Evolutionary conservation across 2,113 vertebrate species (phyloP).

Genomic region (Taxidea taxus): DNA sequence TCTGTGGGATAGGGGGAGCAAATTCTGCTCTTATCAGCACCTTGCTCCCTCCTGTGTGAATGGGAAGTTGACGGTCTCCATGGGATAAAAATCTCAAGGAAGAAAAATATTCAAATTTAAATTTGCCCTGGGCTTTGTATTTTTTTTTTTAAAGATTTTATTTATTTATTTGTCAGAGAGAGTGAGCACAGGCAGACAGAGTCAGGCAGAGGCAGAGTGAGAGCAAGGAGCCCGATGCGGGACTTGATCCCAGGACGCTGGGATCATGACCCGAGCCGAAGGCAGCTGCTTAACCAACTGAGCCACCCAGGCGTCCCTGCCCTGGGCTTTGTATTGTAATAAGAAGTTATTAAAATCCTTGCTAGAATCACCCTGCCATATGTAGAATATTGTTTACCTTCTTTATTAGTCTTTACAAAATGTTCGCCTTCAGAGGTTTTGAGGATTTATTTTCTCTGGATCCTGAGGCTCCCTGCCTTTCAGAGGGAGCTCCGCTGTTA

Average conservation of each 20-base stretch:
- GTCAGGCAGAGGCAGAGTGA: no score
- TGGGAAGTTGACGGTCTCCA: background rate
- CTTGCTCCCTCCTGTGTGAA: background rate
- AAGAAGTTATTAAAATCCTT: background rate
- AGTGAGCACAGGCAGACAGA: no score
- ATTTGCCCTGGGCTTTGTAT: no score
- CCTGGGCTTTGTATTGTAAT: background rate
- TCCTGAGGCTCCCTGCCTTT: background rate
- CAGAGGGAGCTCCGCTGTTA: background rate
- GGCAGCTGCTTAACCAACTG: no score
- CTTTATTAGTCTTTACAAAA: background rate
- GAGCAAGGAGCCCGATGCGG: no score
- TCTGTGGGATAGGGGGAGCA: accelerated
- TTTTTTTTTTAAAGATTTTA: no score
- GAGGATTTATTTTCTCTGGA: background rate
- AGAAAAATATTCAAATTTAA: background rate
- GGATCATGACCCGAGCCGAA: no score
- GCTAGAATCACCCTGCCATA: background rate
- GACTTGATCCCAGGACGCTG: no score
- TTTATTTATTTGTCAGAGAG: no score
- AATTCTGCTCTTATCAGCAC: background rate
- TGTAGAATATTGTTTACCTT: background rate
- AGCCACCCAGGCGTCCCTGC: no score
- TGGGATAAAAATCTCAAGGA: background rate
- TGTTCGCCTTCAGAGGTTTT: background rate